Evolutionary conservation across 2,113 vertebrate genomes (phyloP).

Genomic region (Nesogale talazaci): DNA sequence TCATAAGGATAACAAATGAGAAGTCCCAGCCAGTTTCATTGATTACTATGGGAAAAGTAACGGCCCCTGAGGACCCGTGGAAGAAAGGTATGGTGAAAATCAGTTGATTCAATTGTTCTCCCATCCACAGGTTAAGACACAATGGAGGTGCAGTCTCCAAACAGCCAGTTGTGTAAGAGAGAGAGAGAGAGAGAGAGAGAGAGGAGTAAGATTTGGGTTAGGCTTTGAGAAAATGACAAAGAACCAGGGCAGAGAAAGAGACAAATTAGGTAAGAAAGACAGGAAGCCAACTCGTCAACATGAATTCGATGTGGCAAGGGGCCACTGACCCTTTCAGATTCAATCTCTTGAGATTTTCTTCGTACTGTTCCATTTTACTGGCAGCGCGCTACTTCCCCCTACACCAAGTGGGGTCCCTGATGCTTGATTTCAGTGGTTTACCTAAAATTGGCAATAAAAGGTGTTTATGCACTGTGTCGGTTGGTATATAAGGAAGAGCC

Average conservation of each 20-base stretch:
- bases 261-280: slow-evolving; percentile 29
- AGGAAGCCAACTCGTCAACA: neutral
- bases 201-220: neutral
- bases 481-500: slow-evolving; percentile 16
- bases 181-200: slow-evolving; percentile 20
- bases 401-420: neutral
- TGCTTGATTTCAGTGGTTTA: slow-evolving; percentile 64
- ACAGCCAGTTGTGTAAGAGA: neutral
- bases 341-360: slow-evolving; percentile 40
- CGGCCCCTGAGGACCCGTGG: neutral
- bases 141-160: neutral
- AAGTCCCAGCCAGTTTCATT: neutral
- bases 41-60: neutral
- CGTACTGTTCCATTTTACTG: slow-evolving; percentile 53
- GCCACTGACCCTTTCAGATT: slow-evolving; percentile 47
- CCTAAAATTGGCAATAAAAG: slow-evolving; percentile 60
- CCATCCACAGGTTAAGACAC: neutral
- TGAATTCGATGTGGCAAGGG: slow-evolving; percentile 58
- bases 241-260: neutral
- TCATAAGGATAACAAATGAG: neutral
- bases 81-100: neutral
- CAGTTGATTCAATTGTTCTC: neutral
- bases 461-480: slow-evolving; percentile 1
- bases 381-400: neutral
- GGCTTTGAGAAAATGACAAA: slow-evolving; percentile 40